Percentiles rank a stretch among this genome's conserved stretches.
phyloP scores from a whole-genome alignment of 53 echinoderm and acorn worm genomes.

The Antedon mediterranea region DNA sequence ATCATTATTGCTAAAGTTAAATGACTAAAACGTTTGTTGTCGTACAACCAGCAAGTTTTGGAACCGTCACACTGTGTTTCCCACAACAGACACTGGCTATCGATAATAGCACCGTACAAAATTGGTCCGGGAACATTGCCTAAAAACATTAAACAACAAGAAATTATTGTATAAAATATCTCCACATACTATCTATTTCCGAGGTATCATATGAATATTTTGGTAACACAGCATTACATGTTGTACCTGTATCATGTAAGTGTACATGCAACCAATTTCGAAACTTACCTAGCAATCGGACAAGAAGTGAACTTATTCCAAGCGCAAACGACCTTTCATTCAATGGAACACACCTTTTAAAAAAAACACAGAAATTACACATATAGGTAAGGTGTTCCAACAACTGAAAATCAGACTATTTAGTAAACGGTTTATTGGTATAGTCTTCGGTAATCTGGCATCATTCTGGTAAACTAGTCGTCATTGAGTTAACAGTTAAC shows the following conservation, averaged over 20 bases:
- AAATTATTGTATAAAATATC: neutral
- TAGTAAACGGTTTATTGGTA: too few relatives aligned
- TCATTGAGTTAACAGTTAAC: too few relatives aligned
- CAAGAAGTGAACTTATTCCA: conserved; percentile 21
- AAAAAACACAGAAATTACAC: neutral
- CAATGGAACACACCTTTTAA: conserved; percentile 27
- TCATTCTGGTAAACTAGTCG: too few relatives aligned
- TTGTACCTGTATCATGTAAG: too few relatives aligned
- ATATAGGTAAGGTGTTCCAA: too few relatives aligned
- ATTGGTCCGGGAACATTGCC: conserved; percentile 72
- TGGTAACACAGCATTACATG: too few relatives aligned
- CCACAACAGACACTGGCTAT: conserved; percentile 54
- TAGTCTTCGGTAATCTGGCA: too few relatives aligned
- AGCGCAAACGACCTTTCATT: conserved; percentile 31
- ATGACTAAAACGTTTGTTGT: conserved; percentile 16
- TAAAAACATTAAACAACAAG: neutral
- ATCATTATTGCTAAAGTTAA: neutral
- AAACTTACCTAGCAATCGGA: conserved; percentile 27
- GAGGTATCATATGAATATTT: too few relatives aligned
- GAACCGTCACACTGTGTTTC: conserved; percentile 29
- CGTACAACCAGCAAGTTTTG: conserved; percentile 56
- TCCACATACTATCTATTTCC: too few relatives aligned
- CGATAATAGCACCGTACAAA: conserved; percentile 56
- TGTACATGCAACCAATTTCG: too few relatives aligned
- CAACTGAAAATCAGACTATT: too few relatives aligned